phyloP scores from a whole-genome alignment of 2,888 invertebrate species.

The Scaptodrosophila latifasciaeformis region DNA sequence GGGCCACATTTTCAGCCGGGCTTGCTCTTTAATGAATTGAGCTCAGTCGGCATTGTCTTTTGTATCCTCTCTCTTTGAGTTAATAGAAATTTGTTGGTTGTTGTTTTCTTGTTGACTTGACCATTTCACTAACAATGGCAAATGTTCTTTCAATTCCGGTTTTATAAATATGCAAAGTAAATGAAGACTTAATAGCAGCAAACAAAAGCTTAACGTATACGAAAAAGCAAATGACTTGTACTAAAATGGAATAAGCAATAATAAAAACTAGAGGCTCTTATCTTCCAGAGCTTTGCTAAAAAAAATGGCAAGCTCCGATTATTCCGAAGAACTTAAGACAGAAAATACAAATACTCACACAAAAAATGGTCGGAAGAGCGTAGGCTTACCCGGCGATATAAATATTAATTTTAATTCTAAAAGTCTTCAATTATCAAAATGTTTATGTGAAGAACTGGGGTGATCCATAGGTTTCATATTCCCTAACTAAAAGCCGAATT shows the following conservation, averaged over 20 bases:
- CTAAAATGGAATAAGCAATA: not conserved
- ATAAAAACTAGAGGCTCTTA: no score
- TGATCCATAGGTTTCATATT: no score
- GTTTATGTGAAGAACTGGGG: no score
- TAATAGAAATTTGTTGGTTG: constrained; percentile 39
- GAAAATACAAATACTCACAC: no score
- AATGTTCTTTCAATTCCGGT: constrained; percentile 9
- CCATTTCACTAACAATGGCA: constrained; percentile 8
- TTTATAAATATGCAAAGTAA: constrained; percentile 54
- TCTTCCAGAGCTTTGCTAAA: no score
- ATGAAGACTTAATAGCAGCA: constrained; percentile 18
- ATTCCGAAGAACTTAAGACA: no score
- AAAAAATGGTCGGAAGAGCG: no score
- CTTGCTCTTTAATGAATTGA: constrained; percentile 22
- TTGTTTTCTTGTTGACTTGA: constrained; percentile 14
- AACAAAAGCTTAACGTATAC: constrained; percentile 8
- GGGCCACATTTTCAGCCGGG: constrained; percentile 17
- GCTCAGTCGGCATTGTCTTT: constrained; percentile 16
- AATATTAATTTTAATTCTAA: no score
- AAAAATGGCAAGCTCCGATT: no score
- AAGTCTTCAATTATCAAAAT: no score
- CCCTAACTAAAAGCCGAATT: no score
- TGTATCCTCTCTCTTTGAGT: constrained; percentile 35
- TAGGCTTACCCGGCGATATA: no score
- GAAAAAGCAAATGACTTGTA: not conserved